phyloP scores from a whole-genome alignment of 2,888 invertebrate species.

The Amphimallon solstitiale region DNA sequence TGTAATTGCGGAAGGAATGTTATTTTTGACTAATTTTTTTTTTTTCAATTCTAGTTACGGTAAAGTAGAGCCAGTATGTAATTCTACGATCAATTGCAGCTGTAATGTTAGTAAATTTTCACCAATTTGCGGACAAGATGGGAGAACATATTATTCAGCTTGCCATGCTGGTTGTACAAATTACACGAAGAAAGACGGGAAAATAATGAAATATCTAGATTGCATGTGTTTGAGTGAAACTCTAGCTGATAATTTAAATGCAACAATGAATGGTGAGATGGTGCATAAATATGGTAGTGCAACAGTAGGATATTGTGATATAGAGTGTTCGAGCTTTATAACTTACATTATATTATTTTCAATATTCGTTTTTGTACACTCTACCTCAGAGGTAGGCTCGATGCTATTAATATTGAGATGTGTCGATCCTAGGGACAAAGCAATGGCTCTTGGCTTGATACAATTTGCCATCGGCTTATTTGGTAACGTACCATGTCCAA shows the following conservation, averaged over 20 bases:
- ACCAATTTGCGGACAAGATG: conserved; percentile 86
- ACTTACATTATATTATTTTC: conserved; percentile 86
- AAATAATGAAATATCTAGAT: conserved; percentile 66
- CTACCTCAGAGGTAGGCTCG: conserved; percentile 91
- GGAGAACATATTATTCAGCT: conserved; percentile 85
- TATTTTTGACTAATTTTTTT: not conserved
- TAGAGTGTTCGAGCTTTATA: conserved; percentile 81
- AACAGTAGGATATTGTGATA: conserved; percentile 82
- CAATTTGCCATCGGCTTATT: conserved; percentile 93
- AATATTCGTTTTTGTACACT: conserved; percentile 89
- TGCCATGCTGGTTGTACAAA: conserved; percentile 88
- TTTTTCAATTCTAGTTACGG: conserved; percentile 42
- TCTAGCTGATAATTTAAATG: conserved; percentile 30
- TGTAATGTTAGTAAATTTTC: conserved; percentile 82
- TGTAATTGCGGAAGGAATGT: no score
- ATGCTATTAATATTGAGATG: conserved; percentile 91
- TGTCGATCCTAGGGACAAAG: conserved; percentile 91
- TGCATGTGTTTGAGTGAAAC: conserved; percentile 64
- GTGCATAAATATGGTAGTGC: conserved; percentile 67
- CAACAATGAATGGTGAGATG: conserved; percentile 35
- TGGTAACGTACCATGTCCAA: conserved; percentile 95
- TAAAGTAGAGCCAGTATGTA: conserved; percentile 69
- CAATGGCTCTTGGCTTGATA: conserved; percentile 93
- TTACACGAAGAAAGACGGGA: conserved; percentile 69
- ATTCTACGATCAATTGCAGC: conserved; percentile 70